These are phyloP conservation scores for Reticulitermes speratus DNA, from an alignment of 1,140 invertebrate genomes.

Conservation along the genomic window DNA sequence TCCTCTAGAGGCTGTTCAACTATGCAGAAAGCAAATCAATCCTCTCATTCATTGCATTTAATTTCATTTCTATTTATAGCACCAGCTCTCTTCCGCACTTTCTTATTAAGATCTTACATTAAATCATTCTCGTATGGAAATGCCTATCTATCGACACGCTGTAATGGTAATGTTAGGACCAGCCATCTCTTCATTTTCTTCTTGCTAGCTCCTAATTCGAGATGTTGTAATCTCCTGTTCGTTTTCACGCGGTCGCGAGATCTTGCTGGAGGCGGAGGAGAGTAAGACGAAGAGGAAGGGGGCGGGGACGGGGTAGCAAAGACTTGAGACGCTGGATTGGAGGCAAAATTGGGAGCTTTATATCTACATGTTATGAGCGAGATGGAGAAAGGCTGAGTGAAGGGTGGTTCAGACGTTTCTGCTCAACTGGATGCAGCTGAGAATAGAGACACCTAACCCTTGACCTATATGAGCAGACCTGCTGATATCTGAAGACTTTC, in stretches of 20 bases:
- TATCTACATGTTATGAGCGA: conserved; percentile 27
- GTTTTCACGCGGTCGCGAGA: conserved; percentile 6
- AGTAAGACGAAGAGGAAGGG: too few species aligned
- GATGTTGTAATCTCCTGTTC: conserved; percentile 27
- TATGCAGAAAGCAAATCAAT: conserved; percentile 15
- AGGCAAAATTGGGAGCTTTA: conserved; percentile 33
- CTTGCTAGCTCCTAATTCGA: conserved; percentile 26
- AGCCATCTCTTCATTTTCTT: conserved; percentile 1
- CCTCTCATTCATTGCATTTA: background rate
- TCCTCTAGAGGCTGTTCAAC: background rate
- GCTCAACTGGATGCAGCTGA: too few species aligned
- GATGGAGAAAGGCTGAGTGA: background rate
- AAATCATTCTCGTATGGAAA: background rate
- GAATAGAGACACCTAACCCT: too few species aligned
- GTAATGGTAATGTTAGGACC: background rate
- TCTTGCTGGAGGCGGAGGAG: background rate
- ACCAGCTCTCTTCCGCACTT: background rate
- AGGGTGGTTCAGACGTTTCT: background rate
- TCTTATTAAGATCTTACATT: conserved; percentile 8
- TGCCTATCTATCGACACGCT: background rate
- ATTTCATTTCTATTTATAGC: conserved; percentile 9
- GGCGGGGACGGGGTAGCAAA: background rate
- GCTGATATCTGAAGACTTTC: too few species aligned
- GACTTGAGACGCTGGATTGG: conserved; percentile 27
- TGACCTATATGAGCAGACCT: too few species aligned